phyloP scores from a whole-genome alignment of 1,140 invertebrate genomes.

The Caenorhabditis latens region DNA sequence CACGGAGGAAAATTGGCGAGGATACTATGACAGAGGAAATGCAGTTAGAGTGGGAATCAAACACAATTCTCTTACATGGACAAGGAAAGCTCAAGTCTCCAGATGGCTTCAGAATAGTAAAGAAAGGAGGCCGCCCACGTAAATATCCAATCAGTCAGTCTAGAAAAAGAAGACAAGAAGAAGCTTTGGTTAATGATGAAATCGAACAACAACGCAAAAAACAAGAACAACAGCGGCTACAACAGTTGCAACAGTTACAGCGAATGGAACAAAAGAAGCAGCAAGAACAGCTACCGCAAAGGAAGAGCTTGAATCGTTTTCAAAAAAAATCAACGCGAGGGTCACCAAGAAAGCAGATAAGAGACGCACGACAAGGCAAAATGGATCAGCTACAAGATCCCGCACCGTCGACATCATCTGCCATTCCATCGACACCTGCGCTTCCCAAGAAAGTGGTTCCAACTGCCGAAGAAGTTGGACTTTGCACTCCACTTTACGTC shows the following conservation, averaged over 20 bases:
- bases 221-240: too few relatives aligned
- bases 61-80: background rate
- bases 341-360: background rate
- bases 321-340: too few relatives aligned
- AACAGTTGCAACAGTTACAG: too few relatives aligned
- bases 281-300: too few relatives aligned
- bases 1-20: too few relatives aligned
- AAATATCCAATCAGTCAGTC: background rate
- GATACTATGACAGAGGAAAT: background rate
- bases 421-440: background rate
- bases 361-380: too few relatives aligned
- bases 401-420: background rate
- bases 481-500: background rate
- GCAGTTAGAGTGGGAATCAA: background rate
- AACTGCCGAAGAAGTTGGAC: background rate
- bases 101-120: constrained; percentile 5
- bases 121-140: background rate
- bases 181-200: too few relatives aligned
- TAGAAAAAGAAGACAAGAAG: background rate
- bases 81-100: background rate
- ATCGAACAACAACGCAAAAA: too few relatives aligned
- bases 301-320: too few relatives aligned
- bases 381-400: background rate
- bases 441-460: background rate
- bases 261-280: too few relatives aligned